These are phyloP conservation scores for Periplaneta americana DNA, from an alignment of 1,140 invertebrate species.

Conservation along the genomic window DNA sequence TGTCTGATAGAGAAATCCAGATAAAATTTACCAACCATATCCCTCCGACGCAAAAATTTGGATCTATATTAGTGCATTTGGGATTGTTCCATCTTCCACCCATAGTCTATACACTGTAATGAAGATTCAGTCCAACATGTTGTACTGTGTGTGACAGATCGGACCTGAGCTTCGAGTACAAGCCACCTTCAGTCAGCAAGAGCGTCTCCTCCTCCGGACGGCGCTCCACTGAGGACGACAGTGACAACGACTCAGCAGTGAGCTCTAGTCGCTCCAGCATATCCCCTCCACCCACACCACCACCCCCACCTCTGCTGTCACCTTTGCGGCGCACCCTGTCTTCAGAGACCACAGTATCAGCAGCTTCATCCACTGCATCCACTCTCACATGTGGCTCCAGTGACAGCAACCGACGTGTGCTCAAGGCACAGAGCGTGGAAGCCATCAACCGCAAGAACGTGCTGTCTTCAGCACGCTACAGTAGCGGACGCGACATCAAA, in stretches of 20 bases:
- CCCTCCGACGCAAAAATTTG: too few species aligned
- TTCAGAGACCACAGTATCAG: slow-evolving; percentile 53
- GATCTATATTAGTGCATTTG: too few species aligned
- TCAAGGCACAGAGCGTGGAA: slow-evolving; percentile 71
- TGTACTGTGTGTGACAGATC: too few species aligned
- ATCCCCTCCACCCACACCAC: slow-evolving; percentile 61
- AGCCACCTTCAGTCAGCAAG: slow-evolving; percentile 5
- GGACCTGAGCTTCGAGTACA: slow-evolving; percentile 51
- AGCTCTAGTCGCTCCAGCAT: slow-evolving; percentile 69
- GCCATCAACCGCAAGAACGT: slow-evolving; percentile 83
- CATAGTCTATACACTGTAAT: too few species aligned
- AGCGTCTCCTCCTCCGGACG: neutral
- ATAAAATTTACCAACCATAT: too few species aligned
- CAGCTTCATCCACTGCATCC: slow-evolving; percentile 49
- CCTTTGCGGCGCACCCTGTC: slow-evolving; percentile 46
- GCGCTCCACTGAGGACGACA: slow-evolving; percentile 50
- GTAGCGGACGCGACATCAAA: slow-evolving; percentile 65
- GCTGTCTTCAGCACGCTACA: slow-evolving; percentile 75
- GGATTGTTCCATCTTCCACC: too few species aligned
- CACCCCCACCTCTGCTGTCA: slow-evolving; percentile 41
- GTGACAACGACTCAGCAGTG: slow-evolving; percentile 81
- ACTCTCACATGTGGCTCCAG: slow-evolving; percentile 54
- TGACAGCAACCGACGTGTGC: slow-evolving; percentile 44
- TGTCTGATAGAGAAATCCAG: too few species aligned
- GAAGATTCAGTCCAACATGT: too few species aligned